Conservation (phyloP, 1,140 invertebrate species). For the Drosophila hydei region DNA sequence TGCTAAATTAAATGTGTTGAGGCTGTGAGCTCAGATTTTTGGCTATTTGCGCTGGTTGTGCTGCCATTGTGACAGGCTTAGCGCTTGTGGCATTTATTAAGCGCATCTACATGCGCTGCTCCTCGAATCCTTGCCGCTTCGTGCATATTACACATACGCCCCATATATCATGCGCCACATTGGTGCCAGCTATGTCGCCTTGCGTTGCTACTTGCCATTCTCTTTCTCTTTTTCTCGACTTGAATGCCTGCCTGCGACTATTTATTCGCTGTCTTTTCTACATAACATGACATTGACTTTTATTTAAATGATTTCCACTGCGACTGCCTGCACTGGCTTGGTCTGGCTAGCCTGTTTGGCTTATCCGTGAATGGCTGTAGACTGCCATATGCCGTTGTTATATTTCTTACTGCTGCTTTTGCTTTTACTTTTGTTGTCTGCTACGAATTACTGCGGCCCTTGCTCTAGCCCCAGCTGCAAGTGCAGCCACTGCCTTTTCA, state of each 20-base stretch:
- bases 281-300: constrained; percentile 82
- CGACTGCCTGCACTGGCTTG: constrained; percentile 39
- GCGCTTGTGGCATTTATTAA: constrained; percentile 62
- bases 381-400: constrained; percentile 58
- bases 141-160: constrained; percentile 72
- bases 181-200: not conserved
- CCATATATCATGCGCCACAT: constrained; percentile 32
- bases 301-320: constrained; percentile 79
- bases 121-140: constrained; percentile 39
- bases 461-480: constrained; percentile 15
- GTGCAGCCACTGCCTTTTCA: constrained; percentile 30
- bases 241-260: constrained; percentile 50
- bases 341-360: not conserved
- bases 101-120: constrained; percentile 34
- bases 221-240: constrained; percentile 17
- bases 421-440: constrained; percentile 22
- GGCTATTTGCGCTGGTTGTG: not conserved
- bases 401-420: constrained; percentile 12
- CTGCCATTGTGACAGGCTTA: constrained; percentile 31
- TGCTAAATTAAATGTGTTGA: constrained; percentile 76
- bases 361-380: constrained; percentile 68
- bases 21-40: constrained; percentile 62
- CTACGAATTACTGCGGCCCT: constrained; percentile 15
- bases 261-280: constrained; percentile 77
- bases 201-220: not conserved